phyloP scores from a whole-genome alignment of 2,888 invertebrate species.

The Yponomeuta plumbellus region DNA sequence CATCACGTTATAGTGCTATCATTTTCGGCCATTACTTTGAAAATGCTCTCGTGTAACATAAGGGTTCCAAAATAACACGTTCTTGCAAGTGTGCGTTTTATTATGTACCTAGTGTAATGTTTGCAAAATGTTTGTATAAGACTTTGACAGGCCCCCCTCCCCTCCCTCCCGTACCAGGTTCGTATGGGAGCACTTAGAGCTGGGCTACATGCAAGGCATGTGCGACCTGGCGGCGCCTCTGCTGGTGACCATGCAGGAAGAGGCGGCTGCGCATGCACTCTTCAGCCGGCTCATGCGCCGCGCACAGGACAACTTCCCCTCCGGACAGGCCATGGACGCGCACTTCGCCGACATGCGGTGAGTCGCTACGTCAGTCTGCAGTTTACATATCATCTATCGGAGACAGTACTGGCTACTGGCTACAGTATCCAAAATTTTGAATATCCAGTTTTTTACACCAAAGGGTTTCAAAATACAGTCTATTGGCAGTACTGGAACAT shows the following conservation, averaged over 20 bases:
- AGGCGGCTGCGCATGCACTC: slow-evolving; percentile 92
- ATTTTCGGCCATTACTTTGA: too few relatives aligned
- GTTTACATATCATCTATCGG: too few relatives aligned
- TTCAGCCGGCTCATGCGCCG: slow-evolving; percentile 94
- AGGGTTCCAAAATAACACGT: too few relatives aligned
- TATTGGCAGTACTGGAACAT: too few relatives aligned
- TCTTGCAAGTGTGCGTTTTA: too few relatives aligned
- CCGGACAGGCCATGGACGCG: slow-evolving; percentile 95
- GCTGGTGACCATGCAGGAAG: slow-evolving; percentile 94
- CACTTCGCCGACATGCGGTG: slow-evolving; percentile 96
- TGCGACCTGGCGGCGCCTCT: slow-evolving; percentile 96
- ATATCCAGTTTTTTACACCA: too few relatives aligned
- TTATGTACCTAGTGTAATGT: too few relatives aligned
- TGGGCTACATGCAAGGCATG: slow-evolving; percentile 98
- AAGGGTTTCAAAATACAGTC: too few relatives aligned
- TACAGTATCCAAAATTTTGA: too few relatives aligned
- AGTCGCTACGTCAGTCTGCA: slow-evolving; percentile 11
- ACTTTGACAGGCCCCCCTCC: not conserved
- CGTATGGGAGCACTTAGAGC: slow-evolving; percentile 96
- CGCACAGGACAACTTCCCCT: slow-evolving; percentile 94
- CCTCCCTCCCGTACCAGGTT: slow-evolving; percentile 75
- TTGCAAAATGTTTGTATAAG: slow-evolving; percentile 7
- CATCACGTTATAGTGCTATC: too few relatives aligned
- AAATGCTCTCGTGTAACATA: too few relatives aligned
- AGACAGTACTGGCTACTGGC: too few relatives aligned